phyloP scores from a whole-genome alignment of 2,113 vertebrate species.

The Anthoscopus minutus region DNA sequence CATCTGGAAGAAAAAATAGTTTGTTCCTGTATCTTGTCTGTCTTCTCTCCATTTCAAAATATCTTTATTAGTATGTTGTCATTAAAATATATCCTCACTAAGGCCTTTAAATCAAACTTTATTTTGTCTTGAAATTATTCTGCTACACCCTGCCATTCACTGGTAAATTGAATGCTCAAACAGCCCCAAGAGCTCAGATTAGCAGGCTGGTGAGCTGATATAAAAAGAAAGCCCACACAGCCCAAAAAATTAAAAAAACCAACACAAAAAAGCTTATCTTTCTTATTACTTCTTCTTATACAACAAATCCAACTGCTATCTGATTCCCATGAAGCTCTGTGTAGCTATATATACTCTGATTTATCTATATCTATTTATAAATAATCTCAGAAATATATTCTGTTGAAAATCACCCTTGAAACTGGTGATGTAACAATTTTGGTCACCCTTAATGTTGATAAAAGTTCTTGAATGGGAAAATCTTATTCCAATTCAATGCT shows the following conservation, averaged over 20 bases:
- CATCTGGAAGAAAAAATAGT: background rate
- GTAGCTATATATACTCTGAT: background rate
- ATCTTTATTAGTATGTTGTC: background rate
- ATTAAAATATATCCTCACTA: background rate
- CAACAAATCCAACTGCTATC: background rate
- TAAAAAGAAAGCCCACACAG: background rate
- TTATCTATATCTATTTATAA: background rate
- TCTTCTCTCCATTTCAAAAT: background rate
- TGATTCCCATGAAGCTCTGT: background rate
- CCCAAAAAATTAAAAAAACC: accelerated
- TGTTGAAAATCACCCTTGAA: background rate
- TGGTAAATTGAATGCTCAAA: background rate
- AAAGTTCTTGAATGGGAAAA: background rate
- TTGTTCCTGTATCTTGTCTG: background rate
- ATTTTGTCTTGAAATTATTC: background rate
- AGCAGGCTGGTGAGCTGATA: background rate
- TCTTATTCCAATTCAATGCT: background rate
- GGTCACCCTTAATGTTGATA: background rate
- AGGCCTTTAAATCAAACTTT: background rate
- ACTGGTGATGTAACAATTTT: background rate
- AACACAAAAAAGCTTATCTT: background rate
- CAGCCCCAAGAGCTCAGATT: background rate
- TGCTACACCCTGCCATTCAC: background rate
- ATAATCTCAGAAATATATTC: background rate
- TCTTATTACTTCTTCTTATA: background rate